Conservation (phyloP, 2,113 vertebrate species). For the Zosterops lateralis region DNA sequence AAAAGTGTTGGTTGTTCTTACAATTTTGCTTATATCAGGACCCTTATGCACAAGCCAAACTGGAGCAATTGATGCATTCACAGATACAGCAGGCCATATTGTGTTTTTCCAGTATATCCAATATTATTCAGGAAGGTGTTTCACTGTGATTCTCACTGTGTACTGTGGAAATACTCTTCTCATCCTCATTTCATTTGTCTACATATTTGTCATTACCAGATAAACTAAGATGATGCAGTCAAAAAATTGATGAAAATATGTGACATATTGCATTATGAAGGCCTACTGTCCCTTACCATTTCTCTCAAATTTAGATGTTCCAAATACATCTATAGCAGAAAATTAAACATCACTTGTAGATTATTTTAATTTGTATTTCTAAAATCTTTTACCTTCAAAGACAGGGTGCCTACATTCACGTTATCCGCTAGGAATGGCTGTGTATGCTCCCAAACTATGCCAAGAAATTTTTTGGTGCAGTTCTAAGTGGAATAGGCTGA, state of each 20-base stretch:
- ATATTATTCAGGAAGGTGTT: neutral
- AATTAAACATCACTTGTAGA: neutral
- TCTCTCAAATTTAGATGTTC: neutral
- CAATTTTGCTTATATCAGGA: neutral
- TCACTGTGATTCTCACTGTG: neutral
- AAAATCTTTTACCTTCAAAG: neutral
- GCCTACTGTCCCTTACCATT: neutral
- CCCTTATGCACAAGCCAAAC: neutral
- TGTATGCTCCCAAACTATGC: neutral
- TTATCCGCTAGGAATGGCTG: neutral
- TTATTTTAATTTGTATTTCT: neutral
- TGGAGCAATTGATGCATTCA: neutral
- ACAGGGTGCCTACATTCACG: neutral
- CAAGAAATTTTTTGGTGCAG: neutral
- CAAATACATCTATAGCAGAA: neutral
- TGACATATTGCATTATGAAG: neutral
- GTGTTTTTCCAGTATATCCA: neutral
- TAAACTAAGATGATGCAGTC: neutral
- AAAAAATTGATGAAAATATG: neutral
- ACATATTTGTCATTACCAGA: neutral
- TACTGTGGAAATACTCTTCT: neutral
- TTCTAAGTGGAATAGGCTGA: neutral
- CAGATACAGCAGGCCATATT: neutral
- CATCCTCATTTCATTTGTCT: neutral
- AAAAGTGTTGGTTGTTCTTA: fast-evolving